Evolutionary conservation across 2,113 vertebrate genomes (phyloP).

Genomic region (Microcebus ravelobensis): DNA sequence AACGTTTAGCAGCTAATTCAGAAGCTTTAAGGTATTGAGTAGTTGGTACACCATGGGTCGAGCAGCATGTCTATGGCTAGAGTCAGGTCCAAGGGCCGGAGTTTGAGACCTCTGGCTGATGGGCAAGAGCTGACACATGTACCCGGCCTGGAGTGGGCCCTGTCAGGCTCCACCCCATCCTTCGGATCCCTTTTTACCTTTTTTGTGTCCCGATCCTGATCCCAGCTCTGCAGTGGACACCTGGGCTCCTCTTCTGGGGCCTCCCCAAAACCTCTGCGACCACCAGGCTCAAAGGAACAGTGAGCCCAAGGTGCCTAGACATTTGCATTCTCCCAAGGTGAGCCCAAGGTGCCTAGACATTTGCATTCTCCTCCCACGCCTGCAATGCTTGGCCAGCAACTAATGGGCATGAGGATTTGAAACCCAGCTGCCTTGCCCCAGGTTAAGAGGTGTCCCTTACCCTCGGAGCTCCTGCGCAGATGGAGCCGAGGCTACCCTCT

Average conservation of each 20-base stretch:
- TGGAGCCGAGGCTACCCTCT: not conserved
- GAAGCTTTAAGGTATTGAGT: not conserved
- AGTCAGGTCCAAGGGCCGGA: not conserved
- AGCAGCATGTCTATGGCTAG: not conserved
- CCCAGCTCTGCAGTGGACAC: not conserved
- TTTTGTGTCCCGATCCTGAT: not conserved
- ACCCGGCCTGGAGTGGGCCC: too few species aligned
- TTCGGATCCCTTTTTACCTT: too few species aligned
- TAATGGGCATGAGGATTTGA: not conserved
- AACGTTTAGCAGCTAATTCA: not conserved
- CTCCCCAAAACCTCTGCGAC: not conserved
- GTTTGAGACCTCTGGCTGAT: not conserved
- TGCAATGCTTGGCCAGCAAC: not conserved
- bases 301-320: not conserved
- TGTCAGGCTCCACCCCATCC: accelerated
- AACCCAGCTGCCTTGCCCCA: not conserved
- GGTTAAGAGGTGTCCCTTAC: not conserved
- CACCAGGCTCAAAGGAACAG: not conserved
- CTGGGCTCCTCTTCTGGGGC: not conserved
- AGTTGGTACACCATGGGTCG: not conserved
- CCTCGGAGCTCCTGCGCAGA: too few species aligned
- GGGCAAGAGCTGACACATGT: accelerated
- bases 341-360: not conserved
- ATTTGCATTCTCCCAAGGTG: not conserved
- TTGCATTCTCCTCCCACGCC: not conserved